These are phyloP conservation scores for Scleropages formosus DNA, from an alignment of 2,797 vertebrate species.

Conservation along the genomic window DNA sequence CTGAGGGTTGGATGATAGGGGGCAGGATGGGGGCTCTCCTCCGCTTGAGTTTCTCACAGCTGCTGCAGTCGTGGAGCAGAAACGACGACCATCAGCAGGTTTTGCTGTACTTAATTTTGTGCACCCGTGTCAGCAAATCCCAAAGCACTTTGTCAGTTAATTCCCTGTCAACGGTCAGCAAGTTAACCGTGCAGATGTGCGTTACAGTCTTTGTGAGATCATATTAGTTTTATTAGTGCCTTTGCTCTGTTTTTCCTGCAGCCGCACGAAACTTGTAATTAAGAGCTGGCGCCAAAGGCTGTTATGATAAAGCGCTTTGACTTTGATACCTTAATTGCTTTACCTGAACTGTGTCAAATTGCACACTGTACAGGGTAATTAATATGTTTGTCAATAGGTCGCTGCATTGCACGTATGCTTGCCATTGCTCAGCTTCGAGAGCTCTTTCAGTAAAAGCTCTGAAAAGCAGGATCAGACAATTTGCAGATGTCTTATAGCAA, in stretches of 20 bases:
- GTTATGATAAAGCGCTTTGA: too few species aligned
- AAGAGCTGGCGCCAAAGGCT: too few species aligned
- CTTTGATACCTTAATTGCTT: too few species aligned
- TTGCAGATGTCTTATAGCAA: not conserved
- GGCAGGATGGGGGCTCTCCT: not conserved
- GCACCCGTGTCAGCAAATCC: not conserved
- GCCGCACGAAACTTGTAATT: too few species aligned
- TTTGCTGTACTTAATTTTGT: not conserved
- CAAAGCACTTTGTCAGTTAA: not conserved
- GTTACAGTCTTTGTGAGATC: too few species aligned
- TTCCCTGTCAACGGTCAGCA: not conserved
- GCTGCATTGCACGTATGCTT: not conserved
- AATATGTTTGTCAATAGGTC: conserved; percentile 8
- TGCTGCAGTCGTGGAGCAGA: not conserved
- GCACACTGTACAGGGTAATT: not conserved
- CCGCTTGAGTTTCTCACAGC: not conserved
- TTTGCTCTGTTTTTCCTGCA: too few species aligned
- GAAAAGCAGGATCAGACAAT: not conserved
- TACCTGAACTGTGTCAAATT: not conserved
- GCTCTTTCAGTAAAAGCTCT: not conserved
- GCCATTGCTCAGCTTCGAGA: not conserved
- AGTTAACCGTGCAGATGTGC: not conserved
- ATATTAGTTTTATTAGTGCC: too few species aligned
- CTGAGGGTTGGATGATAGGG: not conserved
- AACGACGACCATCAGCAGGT: not conserved